Conservation (phyloP, 1,140 invertebrate genomes). For the Kradibia gibbosae region DNA sequence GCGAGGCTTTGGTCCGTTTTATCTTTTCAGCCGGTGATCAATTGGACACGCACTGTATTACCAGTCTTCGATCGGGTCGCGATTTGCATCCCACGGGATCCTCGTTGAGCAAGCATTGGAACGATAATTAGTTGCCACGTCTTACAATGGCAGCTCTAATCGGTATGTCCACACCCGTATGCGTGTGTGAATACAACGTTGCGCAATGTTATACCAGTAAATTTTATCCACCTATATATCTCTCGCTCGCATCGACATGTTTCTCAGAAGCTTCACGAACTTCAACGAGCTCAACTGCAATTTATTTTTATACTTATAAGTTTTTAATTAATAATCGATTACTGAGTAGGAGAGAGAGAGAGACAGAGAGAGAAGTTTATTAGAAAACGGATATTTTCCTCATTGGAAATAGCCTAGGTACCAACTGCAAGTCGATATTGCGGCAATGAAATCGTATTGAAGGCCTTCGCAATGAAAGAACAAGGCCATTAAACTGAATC, state of each 20-base stretch:
- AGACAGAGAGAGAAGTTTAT: neutral
- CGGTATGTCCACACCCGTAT: no score
- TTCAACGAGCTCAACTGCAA: neutral
- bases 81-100: constrained; percentile 3
- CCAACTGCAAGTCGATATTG: no score
- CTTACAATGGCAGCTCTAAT: neutral
- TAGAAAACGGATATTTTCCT: neutral
- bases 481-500: no score
- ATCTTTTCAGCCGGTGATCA: neutral
- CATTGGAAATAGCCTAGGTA: neutral
- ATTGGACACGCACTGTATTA: no score
- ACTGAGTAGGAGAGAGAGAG: no score
- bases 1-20: neutral
- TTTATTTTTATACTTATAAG: neutral
- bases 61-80: no score
- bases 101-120: neutral
- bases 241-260: neutral
- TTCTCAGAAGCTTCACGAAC: constrained; percentile 21
- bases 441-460: no score
- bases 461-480: no score
- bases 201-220: neutral
- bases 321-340: neutral
- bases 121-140: neutral
- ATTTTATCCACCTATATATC: neutral
- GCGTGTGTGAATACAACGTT: neutral